Evolutionary conservation across 1,140 invertebrate genomes (phyloP).

Genomic region (Teleogryllus occipitalis): DNA sequence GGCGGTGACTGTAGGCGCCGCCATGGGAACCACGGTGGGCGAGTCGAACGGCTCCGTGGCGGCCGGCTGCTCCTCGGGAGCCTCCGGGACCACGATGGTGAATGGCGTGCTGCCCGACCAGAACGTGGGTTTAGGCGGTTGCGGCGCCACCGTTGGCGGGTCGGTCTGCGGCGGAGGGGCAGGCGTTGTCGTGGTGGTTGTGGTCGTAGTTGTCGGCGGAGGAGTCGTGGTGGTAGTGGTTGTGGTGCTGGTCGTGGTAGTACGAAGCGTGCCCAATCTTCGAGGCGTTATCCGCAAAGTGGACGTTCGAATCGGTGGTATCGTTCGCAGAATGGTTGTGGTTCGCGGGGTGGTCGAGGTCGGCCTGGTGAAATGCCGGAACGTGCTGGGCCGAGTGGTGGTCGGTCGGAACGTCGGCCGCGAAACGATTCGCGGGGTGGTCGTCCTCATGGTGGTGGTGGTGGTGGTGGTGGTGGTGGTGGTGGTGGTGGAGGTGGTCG

Average conservation of each 20-base stretch:
- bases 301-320: background rate
- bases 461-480: background rate
- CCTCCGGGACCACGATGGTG: background rate
- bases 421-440: too few relatives aligned
- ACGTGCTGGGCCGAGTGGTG: background rate
- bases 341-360: background rate
- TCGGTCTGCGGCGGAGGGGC: too few relatives aligned
- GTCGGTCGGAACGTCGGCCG: too few relatives aligned
- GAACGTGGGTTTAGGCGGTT: too few relatives aligned
- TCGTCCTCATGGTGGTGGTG: background rate
- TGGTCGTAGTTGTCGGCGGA: background rate
- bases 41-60: background rate
- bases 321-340: background rate
- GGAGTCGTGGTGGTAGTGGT: background rate
- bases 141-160: too few relatives aligned
- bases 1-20: background rate
- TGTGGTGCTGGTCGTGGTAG: background rate
- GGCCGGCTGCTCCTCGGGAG: background rate
- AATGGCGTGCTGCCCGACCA: background rate
- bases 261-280: background rate
- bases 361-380: background rate
- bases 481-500: background rate
- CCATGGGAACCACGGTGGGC: background rate
- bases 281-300: background rate
- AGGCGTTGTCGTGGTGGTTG: background rate